These are phyloP conservation scores for Rhinophrynus dorsalis DNA, from an alignment of 2,797 vertebrate genomes.

Conservation along the genomic window DNA sequence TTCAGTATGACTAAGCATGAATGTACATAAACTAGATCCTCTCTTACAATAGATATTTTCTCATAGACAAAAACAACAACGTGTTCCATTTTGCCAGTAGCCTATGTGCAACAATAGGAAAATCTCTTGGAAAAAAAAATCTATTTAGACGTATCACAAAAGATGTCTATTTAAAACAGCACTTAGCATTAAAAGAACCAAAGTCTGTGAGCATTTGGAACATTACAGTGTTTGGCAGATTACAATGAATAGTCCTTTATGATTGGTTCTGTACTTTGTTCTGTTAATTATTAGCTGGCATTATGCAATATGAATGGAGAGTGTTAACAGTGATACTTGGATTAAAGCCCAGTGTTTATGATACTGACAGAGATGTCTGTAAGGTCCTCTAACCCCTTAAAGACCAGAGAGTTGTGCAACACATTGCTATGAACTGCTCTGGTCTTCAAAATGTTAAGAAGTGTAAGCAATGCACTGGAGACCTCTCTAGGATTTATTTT, in stretches of 20 bases:
- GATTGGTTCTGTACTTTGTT: not conserved
- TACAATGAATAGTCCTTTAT: not conserved
- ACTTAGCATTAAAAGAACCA: not conserved
- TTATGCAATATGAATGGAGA: constrained; percentile 1
- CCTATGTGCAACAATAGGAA: not conserved
- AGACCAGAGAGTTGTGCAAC: no score
- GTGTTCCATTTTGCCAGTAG: not conserved
- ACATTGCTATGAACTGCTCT: no score
- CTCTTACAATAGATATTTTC: not conserved
- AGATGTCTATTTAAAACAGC: not conserved
- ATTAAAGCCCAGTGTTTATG: not conserved
- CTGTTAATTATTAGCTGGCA: constrained; percentile 1
- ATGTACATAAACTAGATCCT: not conserved
- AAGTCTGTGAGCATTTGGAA: not conserved
- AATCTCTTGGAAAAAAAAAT: not conserved
- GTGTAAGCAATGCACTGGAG: no score
- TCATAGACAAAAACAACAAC: not conserved
- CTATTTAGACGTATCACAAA: not conserved
- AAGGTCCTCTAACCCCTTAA: no score
- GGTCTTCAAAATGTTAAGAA: no score
- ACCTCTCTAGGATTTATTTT: no score
- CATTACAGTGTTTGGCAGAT: not conserved
- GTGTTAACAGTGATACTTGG: not conserved
- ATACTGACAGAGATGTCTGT: no score
- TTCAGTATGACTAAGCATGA: not conserved